Conservation (phyloP, 2,797 vertebrate species). For the Mormyrops attenuatus region DNA sequence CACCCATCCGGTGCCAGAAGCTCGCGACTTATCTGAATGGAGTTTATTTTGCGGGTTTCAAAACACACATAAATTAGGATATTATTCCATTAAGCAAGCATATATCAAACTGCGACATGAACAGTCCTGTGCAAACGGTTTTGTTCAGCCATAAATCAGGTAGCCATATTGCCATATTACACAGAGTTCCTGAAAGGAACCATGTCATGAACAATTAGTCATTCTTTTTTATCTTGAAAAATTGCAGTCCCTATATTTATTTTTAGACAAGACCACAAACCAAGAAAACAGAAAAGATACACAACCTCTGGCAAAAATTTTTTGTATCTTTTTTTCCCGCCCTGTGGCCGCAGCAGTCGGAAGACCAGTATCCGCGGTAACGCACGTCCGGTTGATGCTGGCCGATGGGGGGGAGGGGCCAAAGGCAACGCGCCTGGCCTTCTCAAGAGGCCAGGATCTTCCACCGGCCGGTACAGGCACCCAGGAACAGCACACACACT, state of each 20-base stretch:
- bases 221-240: constrained; percentile 26
- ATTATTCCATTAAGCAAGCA: constrained; percentile 19
- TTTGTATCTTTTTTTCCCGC: neutral
- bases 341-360: neutral
- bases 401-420: neutral
- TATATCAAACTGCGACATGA: constrained; percentile 15
- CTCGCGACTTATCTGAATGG: constrained; percentile 20
- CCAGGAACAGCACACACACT: constrained; percentile 67
- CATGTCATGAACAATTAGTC: constrained; percentile 20
- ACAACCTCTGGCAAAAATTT: neutral
- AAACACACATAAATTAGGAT: constrained; percentile 21
- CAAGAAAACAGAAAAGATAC: constrained; percentile 10
- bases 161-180: constrained; percentile 16
- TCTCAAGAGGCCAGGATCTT: neutral
- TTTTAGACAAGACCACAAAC: constrained; percentile 27
- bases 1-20: neutral
- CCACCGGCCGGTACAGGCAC: neutral
- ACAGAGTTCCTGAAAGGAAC: constrained; percentile 18
- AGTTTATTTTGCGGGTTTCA: constrained; percentile 20
- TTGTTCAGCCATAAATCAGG: constrained; percentile 21
- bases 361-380: neutral
- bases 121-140: constrained; percentile 21
- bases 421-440: neutral
- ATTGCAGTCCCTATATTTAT: constrained; percentile 26
- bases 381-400: neutral